A percentile compares a stretch with the other conserved stretches of the same genome.
phyloP scores from a whole-genome alignment of 2,888 invertebrate genomes.

The Parnassius apollo region DNA sequence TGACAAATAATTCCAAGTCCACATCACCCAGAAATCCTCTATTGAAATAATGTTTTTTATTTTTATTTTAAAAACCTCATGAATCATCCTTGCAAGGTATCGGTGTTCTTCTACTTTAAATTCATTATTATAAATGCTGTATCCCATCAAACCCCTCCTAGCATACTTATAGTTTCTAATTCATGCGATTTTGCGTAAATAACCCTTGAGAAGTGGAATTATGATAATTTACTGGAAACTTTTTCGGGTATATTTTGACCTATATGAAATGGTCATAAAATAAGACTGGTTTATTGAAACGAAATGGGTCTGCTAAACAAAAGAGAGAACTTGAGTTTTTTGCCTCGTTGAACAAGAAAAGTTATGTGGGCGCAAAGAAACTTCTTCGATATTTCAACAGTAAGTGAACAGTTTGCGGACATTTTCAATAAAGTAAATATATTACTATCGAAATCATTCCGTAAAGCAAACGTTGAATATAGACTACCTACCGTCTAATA shows the following conservation, averaged over 20 bases:
- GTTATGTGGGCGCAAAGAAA: constrained; percentile 39
- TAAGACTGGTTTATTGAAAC: constrained; percentile 23
- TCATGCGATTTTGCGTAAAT: too few relatives aligned
- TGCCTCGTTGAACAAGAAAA: constrained; percentile 48
- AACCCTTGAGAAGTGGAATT: background rate
- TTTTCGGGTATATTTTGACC: constrained; percentile 13
- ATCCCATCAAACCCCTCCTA: too few relatives aligned
- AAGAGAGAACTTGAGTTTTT: constrained; percentile 40
- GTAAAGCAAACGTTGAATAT: constrained; percentile 7
- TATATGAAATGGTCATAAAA: constrained; percentile 1
- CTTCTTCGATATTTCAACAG: constrained; percentile 38
- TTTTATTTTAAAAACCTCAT: too few relatives aligned
- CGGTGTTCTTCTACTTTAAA: too few relatives aligned
- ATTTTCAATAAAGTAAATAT: constrained; percentile 28
- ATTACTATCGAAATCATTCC: constrained; percentile 18
- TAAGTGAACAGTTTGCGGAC: constrained; percentile 35
- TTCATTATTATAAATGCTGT: too few relatives aligned
- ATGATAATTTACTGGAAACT: constrained; percentile 3
- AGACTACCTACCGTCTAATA: background rate
- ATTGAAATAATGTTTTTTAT: too few relatives aligned
- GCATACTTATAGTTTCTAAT: too few relatives aligned
- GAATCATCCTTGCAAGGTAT: too few relatives aligned
- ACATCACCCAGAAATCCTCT: too few relatives aligned
- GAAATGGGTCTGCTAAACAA: constrained; percentile 36
- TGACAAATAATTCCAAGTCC: too few relatives aligned